Evolutionary conservation across 2,113 vertebrate genomes (phyloP), one percentile per base, ranked within the genome.

Genomic region (Xiphias gladius): DNA sequence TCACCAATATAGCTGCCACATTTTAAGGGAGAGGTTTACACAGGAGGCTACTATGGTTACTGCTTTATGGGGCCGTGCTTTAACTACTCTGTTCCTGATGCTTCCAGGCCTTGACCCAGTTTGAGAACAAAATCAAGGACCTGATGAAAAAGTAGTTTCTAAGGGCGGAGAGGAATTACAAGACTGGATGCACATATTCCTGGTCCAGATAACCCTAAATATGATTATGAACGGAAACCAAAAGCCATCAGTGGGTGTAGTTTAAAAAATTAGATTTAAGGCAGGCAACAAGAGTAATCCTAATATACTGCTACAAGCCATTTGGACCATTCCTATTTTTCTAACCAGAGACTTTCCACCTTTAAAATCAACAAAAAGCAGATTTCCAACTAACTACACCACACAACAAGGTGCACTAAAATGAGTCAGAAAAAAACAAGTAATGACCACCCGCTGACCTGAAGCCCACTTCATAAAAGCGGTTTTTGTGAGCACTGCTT

Each of bases 51-150:
- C 61, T 17, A 58, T 85, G 79, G 84, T 75, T 85, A 39, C 79
- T 46, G 79, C 82, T 73, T 86, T 80, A 66, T 57, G 72, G 64
- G 71, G 70, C 5, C 79, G 76, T 2, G n/a, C 67, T 63, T 66
- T 22, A 54, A 67, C 59, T 41, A 8, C 63, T 84, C 66, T n/a
- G 24, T 65, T 81, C 63, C 71, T 64, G 73, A 70, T 78, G 75
- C 63, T 70, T 88, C 78, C 54, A 88, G 89, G 57, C 87, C 87
- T 86, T 88, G 87, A 91, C 87, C 85, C 74, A 89, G 80, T 88
- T 91, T 59, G 67, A 76, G 58, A 67, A 71, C 73, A 77, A 77
- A 82, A 74, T 84, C 63, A 74, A 88, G 79, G 71, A 88, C 65
- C 48, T 26, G 62, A 67, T 3, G n/a, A 69, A 50, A 67, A 54